These are phyloP conservation scores for Falcunculus frontatus DNA, from an alignment of 2,113 vertebrate genomes.

Conservation along the genomic window DNA sequence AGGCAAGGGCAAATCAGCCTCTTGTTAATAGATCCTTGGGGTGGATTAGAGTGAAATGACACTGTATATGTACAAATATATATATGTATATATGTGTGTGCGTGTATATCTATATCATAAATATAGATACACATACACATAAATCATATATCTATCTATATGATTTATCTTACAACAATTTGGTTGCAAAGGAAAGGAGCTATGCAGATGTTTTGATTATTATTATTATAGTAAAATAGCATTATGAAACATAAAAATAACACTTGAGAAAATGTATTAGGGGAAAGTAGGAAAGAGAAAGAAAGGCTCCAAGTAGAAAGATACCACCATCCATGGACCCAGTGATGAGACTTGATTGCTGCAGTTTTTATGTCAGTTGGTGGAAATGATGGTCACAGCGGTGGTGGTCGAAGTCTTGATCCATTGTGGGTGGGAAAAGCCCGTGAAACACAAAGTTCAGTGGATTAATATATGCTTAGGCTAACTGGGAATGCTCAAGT, in stretches of 20 bases:
- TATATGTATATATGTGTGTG: no score
- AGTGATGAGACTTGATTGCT: background rate
- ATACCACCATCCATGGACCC: background rate
- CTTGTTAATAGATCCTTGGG: background rate
- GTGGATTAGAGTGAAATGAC: background rate
- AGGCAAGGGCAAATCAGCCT: background rate
- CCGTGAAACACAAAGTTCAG: background rate
- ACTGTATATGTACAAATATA: no score
- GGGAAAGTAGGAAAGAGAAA: background rate
- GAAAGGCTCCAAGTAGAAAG: background rate
- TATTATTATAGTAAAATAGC: background rate
- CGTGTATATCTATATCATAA: no score
- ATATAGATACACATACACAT: no score
- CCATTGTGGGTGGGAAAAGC: background rate
- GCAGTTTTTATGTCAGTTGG: background rate
- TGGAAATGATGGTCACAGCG: background rate
- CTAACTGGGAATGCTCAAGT: background rate
- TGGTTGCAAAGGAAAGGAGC: background rate
- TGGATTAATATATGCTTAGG: background rate
- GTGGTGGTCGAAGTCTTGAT: background rate
- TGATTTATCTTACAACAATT: background rate
- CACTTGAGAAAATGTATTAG: background rate
- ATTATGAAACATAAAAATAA: background rate
- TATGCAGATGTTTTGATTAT: background rate
- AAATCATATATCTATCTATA: background rate